These are phyloP conservation scores for Melipona beecheii DNA, from an alignment of 2,888 invertebrate species.

Conservation along the genomic window DNA sequence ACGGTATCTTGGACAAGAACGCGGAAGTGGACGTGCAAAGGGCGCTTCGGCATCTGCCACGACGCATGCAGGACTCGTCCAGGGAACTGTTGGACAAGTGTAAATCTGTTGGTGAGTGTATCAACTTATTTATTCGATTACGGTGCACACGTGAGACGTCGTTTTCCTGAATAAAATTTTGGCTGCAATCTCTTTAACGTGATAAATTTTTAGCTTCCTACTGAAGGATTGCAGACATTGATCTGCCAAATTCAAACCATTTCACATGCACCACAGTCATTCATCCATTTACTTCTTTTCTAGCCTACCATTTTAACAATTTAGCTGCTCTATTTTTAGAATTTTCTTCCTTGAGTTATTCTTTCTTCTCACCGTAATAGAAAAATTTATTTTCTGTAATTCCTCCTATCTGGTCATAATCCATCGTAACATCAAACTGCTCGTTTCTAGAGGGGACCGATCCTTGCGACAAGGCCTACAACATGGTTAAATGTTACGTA, in stretches of 20 bases:
- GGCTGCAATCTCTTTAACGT: no score
- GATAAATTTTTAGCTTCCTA: no score
- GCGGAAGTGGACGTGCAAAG: conserved; percentile 74
- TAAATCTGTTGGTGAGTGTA: conserved; percentile 73
- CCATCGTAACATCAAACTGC: not conserved
- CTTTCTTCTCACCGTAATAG: no score
- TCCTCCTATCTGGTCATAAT: not conserved
- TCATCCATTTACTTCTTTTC: no score
- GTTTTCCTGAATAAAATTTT: no score
- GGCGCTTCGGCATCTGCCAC: conserved; percentile 73
- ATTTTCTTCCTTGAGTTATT: no score
- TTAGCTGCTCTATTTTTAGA: no score
- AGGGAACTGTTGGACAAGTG: conserved; percentile 71
- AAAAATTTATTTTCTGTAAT: not conserved
- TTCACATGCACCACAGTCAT: no score
- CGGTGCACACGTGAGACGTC: not conserved
- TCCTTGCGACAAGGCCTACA: conserved; percentile 77
- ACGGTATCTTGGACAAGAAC: conserved; percentile 72
- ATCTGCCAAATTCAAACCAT: no score
- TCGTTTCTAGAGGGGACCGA: conserved; percentile 70
- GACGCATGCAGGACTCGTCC: conserved; percentile 68
- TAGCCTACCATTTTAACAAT: no score
- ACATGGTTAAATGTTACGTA: conserved; percentile 76
- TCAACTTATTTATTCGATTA: not conserved
- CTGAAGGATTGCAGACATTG: no score